These are phyloP conservation scores for Phataginus tricuspis DNA, from an alignment of 2,797 vertebrate species.

Conservation along the genomic window DNA sequence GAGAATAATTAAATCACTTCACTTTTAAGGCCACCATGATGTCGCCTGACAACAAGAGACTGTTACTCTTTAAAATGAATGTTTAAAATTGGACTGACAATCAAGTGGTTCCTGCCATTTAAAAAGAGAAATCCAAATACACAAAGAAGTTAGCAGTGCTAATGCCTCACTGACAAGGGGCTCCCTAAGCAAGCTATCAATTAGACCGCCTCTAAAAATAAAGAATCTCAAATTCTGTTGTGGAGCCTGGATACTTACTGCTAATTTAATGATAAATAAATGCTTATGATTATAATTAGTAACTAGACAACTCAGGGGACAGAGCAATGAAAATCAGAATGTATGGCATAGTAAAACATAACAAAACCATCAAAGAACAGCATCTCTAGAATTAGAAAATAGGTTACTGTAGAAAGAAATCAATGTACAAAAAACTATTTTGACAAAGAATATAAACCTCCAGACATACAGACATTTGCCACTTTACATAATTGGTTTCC, in stretches of 20 bases:
- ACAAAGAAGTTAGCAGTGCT: not conserved
- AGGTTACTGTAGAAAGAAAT: not conserved
- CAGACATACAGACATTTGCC: not conserved
- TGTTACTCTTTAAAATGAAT: not conserved
- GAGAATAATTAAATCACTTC: not conserved
- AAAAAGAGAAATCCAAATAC: not conserved
- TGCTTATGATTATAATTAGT: not conserved
- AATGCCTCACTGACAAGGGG: not conserved
- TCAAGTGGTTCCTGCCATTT: not conserved
- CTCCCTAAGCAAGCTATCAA: not conserved
- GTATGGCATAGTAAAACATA: not conserved
- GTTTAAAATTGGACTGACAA: not conserved
- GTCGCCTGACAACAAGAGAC: not conserved
- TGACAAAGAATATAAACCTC: not conserved
- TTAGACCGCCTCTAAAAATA: not conserved
- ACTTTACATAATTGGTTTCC: not conserved
- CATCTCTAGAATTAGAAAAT: not conserved
- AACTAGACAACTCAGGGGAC: not conserved
- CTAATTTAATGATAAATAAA: not conserved
- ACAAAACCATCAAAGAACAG: not conserved
- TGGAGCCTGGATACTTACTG: not conserved
- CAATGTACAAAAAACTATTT: not conserved
- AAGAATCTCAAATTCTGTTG: not conserved
- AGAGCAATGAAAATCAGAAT: not conserved
- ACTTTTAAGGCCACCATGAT: not conserved